Percentiles rank a stretch among this genome's conserved stretches.
These are phyloP conservation scores for Microplitis demolitor DNA, from an alignment of 1,140 invertebrate species.

Conservation along the genomic window DNA sequence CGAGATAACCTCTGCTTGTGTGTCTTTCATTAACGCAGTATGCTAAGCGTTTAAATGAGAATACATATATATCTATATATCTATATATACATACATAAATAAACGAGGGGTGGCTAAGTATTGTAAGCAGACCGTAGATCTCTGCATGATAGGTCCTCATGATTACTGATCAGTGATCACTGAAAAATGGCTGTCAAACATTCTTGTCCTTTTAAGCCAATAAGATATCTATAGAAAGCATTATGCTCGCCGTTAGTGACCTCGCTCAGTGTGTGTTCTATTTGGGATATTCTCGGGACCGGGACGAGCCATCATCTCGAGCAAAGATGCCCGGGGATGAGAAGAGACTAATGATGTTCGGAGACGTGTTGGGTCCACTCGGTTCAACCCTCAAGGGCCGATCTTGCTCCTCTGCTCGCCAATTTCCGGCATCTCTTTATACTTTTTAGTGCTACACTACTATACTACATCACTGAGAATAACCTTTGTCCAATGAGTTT, in stretches of 20 bases:
- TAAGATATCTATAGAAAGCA: conserved; percentile 33
- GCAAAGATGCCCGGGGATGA: conserved; percentile 15
- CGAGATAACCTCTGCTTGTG: conserved; percentile 47
- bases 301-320: too few relatives aligned
- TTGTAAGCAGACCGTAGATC: conserved; percentile 40
- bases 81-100: conserved; percentile 43
- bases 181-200: conserved; percentile 62
- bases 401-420: conserved; percentile 29
- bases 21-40: conserved; percentile 35
- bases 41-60: not conserved
- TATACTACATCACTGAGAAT: not conserved
- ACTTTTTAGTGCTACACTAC: too few relatives aligned
- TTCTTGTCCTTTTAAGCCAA: conserved; percentile 55
- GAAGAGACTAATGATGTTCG: conserved; percentile 34
- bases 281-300: not conserved
- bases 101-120: conserved; percentile 20
- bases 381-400: conserved; percentile 24
- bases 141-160: conserved; percentile 55
- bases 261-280: conserved; percentile 12
- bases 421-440: conserved; percentile 28
- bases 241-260: not conserved
- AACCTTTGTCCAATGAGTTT: not conserved
- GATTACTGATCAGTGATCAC: conserved; percentile 47
- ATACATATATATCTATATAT: too few relatives aligned
- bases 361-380: conserved; percentile 27